These are phyloP conservation scores for Cyaniris semiargus DNA, from an alignment of 2,888 invertebrate species.

Conservation along the genomic window DNA sequence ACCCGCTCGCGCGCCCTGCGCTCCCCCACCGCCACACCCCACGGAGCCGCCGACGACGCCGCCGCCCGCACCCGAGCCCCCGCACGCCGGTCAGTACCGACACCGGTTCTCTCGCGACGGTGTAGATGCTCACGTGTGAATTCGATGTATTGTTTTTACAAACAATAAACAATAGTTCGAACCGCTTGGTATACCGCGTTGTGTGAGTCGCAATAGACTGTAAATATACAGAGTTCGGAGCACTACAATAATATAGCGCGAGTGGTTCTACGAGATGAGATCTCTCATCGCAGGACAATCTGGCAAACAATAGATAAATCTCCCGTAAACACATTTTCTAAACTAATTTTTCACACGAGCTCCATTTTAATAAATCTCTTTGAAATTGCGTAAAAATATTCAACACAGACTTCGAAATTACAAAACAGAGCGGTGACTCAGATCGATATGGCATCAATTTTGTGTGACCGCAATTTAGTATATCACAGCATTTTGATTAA, in stretches of 20 bases:
- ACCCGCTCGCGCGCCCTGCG: slow-evolving; percentile 63
- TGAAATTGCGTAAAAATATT: background rate
- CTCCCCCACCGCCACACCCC: slow-evolving; percentile 69
- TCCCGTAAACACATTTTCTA: background rate
- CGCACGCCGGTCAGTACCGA: slow-evolving; percentile 66
- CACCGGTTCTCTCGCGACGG: background rate
- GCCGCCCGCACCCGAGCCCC: slow-evolving; percentile 57
- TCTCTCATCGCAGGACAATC: background rate
- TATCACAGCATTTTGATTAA: slow-evolving; percentile 23
- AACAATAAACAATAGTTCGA: slow-evolving; percentile 9
- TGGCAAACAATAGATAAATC: background rate
- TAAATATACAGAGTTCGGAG: background rate
- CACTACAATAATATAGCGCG: too few species aligned
- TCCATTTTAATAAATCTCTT: background rate
- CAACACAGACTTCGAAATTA: background rate
- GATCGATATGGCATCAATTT: slow-evolving; percentile 10
- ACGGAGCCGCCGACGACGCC: slow-evolving; percentile 58
- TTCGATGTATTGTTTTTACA: background rate
- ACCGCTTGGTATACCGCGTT: background rate
- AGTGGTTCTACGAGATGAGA: background rate
- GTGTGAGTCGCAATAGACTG: background rate
- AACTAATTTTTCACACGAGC: background rate
- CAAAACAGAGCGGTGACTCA: slow-evolving; percentile 13
- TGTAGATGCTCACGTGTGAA: background rate
- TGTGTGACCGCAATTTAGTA: slow-evolving; percentile 24